phyloP scores from a whole-genome alignment of 2,113 vertebrate genomes.

The Aplodontia rufa region DNA sequence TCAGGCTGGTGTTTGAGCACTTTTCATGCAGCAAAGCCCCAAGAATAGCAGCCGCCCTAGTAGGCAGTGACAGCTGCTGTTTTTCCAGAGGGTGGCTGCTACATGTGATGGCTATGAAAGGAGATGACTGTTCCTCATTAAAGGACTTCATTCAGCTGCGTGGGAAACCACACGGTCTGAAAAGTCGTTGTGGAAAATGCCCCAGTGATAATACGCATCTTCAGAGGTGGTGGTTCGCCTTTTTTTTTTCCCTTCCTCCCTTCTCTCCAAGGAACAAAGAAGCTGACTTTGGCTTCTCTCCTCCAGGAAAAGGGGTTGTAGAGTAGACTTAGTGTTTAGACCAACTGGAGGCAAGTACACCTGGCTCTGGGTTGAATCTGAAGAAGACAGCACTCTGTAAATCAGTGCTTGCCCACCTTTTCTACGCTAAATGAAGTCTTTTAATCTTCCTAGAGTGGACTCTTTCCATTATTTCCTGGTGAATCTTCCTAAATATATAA shows the following conservation, averaged over 20 bases:
- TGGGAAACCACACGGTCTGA: constrained; percentile 12
- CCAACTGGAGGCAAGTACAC: neutral
- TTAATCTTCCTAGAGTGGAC: neutral
- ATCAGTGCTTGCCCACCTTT: neutral
- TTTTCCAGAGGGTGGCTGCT: neutral
- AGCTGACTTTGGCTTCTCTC: neutral
- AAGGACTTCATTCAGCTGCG: neutral
- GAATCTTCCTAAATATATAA: neutral
- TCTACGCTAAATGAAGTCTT: neutral
- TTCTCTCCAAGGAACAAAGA: neutral
- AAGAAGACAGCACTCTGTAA: neutral
- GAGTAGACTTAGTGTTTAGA: neutral
- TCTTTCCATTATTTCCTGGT: neutral
- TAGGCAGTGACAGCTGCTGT: neutral
- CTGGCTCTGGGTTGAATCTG: neutral
- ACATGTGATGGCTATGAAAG: neutral
- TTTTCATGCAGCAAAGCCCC: neutral
- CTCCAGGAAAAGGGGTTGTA: neutral
- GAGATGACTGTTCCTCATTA: constrained; percentile 7
- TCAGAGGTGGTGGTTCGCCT: neutral
- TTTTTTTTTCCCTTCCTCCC: neutral
- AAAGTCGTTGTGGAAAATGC: neutral
- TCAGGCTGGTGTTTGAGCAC: neutral
- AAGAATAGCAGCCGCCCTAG: neutral
- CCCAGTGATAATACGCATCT: neutral